phyloP scores from a whole-genome alignment of 1,140 invertebrate species.

The Monochamus saltuarius region DNA sequence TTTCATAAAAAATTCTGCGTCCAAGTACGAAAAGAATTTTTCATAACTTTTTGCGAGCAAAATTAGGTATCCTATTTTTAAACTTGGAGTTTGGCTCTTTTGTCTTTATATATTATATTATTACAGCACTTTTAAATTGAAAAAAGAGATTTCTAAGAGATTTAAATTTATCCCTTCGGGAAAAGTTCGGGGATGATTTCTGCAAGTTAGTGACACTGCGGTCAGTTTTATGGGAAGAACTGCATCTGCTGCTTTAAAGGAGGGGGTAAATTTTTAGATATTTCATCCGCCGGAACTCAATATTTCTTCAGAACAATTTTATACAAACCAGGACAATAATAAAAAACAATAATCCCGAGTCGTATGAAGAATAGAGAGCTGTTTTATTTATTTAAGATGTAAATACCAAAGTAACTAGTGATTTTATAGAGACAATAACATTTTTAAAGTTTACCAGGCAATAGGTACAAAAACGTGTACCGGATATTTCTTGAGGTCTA shows the following conservation, averaged over 20 bases:
- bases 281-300: neutral
- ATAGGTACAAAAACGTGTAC: constrained; percentile 1
- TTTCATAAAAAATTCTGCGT: no score
- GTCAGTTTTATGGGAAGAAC: constrained; percentile 1
- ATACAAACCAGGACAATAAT: constrained; percentile 7
- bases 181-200: constrained; percentile 5
- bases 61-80: no score
- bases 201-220: neutral
- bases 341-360: neutral
- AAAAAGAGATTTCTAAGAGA: constrained; percentile 2
- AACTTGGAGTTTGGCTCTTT: no score
- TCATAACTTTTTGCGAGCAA: no score
- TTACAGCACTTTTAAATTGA: constrained; percentile 1
- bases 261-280: neutral
- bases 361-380: neutral
- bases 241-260: neutral
- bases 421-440: constrained; percentile 10
- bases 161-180: constrained; percentile 3
- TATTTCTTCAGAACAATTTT: neutral
- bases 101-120: no score
- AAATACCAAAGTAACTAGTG: neutral
- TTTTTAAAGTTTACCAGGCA: constrained; percentile 11
- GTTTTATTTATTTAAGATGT: neutral
- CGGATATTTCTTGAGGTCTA: no score
- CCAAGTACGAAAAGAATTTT: no score